Percentiles rank a stretch among this genome's conserved stretches.
Conservation (phyloP, 2,797 vertebrate genomes). For the Enteromius thamalakanensis region DNA sequence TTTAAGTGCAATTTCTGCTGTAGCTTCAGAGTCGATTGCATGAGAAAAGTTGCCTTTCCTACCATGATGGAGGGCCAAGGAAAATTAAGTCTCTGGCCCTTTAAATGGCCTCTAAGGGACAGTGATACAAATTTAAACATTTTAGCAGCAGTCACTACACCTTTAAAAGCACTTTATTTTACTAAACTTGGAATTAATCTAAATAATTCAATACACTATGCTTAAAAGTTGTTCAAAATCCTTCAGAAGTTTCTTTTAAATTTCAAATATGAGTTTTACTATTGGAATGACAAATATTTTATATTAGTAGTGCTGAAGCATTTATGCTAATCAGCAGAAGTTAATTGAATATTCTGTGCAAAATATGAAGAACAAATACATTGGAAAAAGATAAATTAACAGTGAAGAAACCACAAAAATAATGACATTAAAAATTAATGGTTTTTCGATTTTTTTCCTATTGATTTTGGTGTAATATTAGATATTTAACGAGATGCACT, state of each 20-base stretch:
- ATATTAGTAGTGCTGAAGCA: background rate
- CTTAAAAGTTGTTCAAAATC: background rate
- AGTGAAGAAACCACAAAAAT: background rate
- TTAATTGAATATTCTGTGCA: background rate
- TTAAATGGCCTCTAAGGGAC: background rate
- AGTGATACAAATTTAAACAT: constrained; percentile 1
- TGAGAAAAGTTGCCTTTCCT: background rate
- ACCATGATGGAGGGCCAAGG: background rate
- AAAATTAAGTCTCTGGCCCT: background rate
- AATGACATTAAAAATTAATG: background rate
- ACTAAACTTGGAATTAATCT: background rate
- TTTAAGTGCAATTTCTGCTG: background rate
- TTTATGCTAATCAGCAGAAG: background rate
- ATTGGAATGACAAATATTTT: background rate
- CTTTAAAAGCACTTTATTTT: background rate
- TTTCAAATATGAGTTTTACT: background rate
- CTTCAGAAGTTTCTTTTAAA: constrained; percentile 20
- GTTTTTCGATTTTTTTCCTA: background rate
- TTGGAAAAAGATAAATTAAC: background rate
- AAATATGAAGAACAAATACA: background rate
- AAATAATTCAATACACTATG: background rate
- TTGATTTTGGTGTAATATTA: background rate
- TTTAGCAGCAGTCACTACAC: background rate
- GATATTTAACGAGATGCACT: background rate
- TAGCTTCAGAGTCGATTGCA: background rate